Percentiles rank a stretch among this genome's conserved stretches.
Evolutionary conservation across 2,113 vertebrate species (phyloP).

Genomic region (Melanerpes aurifrons): DNA sequence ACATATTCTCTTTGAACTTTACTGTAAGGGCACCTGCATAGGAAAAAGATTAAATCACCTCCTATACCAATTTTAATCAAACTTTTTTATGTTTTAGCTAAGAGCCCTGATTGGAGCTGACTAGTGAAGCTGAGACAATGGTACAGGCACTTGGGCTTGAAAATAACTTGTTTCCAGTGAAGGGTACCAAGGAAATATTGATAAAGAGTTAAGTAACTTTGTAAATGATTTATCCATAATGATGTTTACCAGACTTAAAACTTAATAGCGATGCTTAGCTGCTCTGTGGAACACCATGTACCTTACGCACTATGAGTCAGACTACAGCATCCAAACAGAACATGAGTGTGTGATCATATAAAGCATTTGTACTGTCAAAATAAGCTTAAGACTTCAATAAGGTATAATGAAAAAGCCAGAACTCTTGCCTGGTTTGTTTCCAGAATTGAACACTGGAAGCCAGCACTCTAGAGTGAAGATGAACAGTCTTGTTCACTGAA

Average conservation of each 20-base stretch:
- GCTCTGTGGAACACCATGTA: neutral
- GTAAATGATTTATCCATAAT: slow-evolving; percentile 14
- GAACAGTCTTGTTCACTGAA: neutral
- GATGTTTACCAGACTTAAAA: neutral
- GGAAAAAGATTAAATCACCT: neutral
- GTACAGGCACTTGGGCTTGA: neutral
- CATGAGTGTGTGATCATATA: neutral
- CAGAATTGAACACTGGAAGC: neutral
- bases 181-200: neutral
- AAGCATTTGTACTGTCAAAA: neutral
- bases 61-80: neutral
- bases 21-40: neutral
- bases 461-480: neutral
- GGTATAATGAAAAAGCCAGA: neutral
- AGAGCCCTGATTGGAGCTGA: neutral
- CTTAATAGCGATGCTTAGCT: neutral
- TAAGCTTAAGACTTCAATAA: neutral
- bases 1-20: neutral
- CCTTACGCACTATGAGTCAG: neutral
- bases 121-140: neutral
- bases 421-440: neutral
- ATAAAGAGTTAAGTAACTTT: neutral
- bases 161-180: neutral
- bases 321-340: neutral
- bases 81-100: neutral